Conservation (phyloP, 2,888 invertebrate genomes). For the Napeogenes inachia region DNA sequence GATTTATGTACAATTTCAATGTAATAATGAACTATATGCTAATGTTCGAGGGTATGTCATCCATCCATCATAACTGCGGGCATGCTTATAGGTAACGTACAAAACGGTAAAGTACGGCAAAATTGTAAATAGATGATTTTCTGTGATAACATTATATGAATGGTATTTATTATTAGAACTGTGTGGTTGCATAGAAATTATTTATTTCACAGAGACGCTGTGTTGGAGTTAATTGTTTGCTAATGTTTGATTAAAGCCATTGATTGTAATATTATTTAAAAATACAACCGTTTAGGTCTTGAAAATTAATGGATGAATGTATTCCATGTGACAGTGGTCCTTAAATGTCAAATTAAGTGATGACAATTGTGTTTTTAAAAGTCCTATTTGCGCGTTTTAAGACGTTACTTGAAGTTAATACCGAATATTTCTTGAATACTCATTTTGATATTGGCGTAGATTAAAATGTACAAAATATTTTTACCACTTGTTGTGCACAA, state of each 20-base stretch:
- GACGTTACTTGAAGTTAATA: conserved; percentile 17
- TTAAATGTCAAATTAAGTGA: conserved; percentile 31
- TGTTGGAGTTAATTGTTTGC: conserved; percentile 45
- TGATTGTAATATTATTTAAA: conserved; percentile 18
- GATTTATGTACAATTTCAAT: not conserved
- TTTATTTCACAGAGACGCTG: conserved; percentile 63
- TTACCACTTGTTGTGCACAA: conserved; percentile 22
- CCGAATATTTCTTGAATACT: conserved; percentile 25
- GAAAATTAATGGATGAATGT: conserved; percentile 23
- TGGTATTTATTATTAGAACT: conserved; percentile 72
- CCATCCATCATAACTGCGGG: conserved; percentile 61
- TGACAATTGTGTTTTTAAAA: conserved; percentile 16
- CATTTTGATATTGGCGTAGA: conserved; percentile 27
- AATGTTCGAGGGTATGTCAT: conserved; percentile 44
- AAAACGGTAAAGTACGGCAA: conserved; percentile 72
- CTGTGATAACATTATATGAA: conserved; percentile 77
- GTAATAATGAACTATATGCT: conserved; percentile 9
- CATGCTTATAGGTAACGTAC: conserved; percentile 66
- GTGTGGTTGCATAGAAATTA: conserved; percentile 73
- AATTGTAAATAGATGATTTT: conserved; percentile 79
- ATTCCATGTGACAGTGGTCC: conserved; percentile 28
- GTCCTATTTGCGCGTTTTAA: conserved; percentile 12
- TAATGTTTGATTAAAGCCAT: conserved; percentile 25
- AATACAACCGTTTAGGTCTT: conserved; percentile 28
- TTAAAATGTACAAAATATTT: conserved; percentile 22